Base-by-base conservation (phyloP, 2,888 invertebrate species). In the Osmoderma eremita region DNA sequence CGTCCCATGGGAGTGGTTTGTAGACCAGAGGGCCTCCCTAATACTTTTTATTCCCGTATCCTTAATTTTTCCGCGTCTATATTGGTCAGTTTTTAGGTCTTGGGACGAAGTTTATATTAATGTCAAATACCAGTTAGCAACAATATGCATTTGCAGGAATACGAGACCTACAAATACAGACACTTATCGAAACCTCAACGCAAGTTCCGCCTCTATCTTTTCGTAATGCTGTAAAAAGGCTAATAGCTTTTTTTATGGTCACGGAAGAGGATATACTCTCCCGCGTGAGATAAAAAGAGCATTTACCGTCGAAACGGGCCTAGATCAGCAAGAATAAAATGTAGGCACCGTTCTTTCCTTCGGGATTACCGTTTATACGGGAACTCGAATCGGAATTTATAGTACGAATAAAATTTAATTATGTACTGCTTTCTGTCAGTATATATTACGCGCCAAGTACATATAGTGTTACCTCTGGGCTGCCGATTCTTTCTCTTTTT, bases 321-420 rank as follows among this genome's bases (percentile, higher is more conserved):
- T 53, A 64, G 64, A 51, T 64, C 64, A 64, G 64, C 64, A 64
- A n/a, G 64, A 64, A 64, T 64, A 64, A 64, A 64, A 53, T 64
- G 64, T 53, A 53, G 64, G 64, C 24, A 64, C 42, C 53, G 42
- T 45, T 64, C 64, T 53, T 53, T 64, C 53, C 64, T 13, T 15
- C 13, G 36, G 53, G 64, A 64, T 64, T 64, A 64, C 53, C 63
- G 53, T 53, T 53, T 51, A 64, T 53, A 45, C 51, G 18, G 30
- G 62, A 53, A 51, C 51, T 20, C 24, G 38, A 51, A 45, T 10
- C 24, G 42, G 45, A 64, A 64, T 64, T 64, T 64, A 64, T 64
- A 45, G 64, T 53, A 42, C 42, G 58, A 64, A 53, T 64, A 64
- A 64, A 64, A 51, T 64, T 64, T 64, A 64, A 64, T 64, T 64